Base-by-base conservation (phyloP, 2,113 vertebrate species). In the Lanius ludovicianus region DNA sequence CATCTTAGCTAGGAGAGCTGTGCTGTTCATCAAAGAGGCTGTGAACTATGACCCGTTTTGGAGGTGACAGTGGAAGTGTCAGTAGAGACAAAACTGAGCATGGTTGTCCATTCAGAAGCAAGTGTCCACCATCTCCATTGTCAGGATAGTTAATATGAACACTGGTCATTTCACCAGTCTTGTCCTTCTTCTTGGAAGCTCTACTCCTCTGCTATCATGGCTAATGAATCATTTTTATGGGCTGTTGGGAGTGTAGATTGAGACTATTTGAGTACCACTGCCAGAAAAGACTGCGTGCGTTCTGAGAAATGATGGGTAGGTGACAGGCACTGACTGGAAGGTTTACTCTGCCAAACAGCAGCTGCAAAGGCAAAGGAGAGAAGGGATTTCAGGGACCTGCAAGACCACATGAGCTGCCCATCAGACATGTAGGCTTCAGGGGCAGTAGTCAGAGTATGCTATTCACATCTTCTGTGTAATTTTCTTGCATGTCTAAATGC, bases 51-150 rank as follows among this genome's bases (percentile, higher is more conserved):
- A 49, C 22, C 10, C 2, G 2, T 49, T 79, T 64, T 46, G 77
- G 25, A 28, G 23, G 24, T 0, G 0, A 31, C 57, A 68, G 13
- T 19, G 27, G 49, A 77, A 11, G 11, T 46, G 53, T 25, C 60
- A 89, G 28, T 6, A 78, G 16, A 69, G 24, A 55, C 0, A 0
- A 15, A 46, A 44, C 16, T 53, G 19, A 52, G 20, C 1, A 0
- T 17, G 13, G 28, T 12, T 69, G 70, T 55, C 49, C 65, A 33
- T 64, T 57, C 69, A 55, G 44, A 68, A 88, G 37, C 42, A 53
- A 3, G 10, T 53, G 53, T 12, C 31, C 60, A 33, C 19, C 31
- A 23, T 2, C 25, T 59, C 5, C 1, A 60, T 7, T 74, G 49
- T 41, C 23, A 75, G 50, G 21, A 82, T 12, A 68, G 39, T 14